Percentiles rank a stretch among this genome's conserved stretches.
These are phyloP conservation scores for Chanos chanos DNA, from an alignment of 2,797 vertebrate genomes.

Conservation along the genomic window DNA sequence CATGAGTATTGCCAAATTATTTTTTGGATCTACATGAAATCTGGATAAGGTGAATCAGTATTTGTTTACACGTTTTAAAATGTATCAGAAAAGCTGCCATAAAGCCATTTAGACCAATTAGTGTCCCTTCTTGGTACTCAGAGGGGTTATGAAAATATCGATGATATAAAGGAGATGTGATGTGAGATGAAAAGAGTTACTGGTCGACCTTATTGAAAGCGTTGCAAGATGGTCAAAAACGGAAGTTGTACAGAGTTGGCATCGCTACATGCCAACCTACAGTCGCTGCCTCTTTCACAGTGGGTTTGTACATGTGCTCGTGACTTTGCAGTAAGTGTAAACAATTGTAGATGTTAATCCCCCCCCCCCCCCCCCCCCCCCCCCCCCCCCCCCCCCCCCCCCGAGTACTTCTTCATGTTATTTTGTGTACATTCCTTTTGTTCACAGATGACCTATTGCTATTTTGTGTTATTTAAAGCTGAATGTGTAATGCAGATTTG, in stretches of 20 bases:
- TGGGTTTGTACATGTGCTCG: slow-evolving; percentile 40
- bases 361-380: too few species aligned
- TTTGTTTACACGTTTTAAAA: slow-evolving; percentile 53
- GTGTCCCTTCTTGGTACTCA: not conserved
- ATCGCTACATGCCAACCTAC: slow-evolving; percentile 26
- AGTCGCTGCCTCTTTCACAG: slow-evolving; percentile 32
- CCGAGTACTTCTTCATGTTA: slow-evolving; percentile 63
- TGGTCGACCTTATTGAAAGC: not conserved
- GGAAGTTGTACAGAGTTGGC: slow-evolving; percentile 13
- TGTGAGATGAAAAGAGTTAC: not conserved
- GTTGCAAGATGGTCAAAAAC: not conserved
- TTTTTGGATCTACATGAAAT: slow-evolving; percentile 24
- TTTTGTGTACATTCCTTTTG: slow-evolving; percentile 78
- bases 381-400: too few species aligned
- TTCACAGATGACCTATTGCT: slow-evolving; percentile 60
- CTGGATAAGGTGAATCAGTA: slow-evolving; percentile 30
- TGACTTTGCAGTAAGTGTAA: slow-evolving; percentile 37
- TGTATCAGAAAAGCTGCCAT: slow-evolving; percentile 42
- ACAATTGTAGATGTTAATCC: slow-evolving; percentile 23
- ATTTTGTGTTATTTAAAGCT: slow-evolving; percentile 70
- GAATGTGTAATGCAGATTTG: slow-evolving; percentile 69
- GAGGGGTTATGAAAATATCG: slow-evolving; percentile 4
- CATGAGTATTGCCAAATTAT: slow-evolving; percentile 50
- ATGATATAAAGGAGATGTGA: slow-evolving; percentile 28
- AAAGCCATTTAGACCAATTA: slow-evolving; percentile 1